Evolutionary conservation across 2,888 invertebrate genomes (phyloP), one percentile per base, ranked within the genome.

Genomic region (Cartodere bifasciata): DNA sequence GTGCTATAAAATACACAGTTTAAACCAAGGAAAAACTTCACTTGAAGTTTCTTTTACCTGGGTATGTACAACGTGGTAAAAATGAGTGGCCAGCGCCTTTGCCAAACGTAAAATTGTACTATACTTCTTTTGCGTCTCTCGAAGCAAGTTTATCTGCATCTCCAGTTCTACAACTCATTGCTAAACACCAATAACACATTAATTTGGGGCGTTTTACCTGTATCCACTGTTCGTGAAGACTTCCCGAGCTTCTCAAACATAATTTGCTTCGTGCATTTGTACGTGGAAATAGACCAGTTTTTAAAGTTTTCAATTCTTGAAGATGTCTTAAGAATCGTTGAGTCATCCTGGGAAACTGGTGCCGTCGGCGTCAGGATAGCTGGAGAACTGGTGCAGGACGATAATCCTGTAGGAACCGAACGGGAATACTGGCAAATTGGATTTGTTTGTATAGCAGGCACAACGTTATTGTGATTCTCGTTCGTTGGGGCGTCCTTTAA

Each of bases 211-310:
- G 11, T 9, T 7, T 51, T 45, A 81, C 82, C 82, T 44, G 86
- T 79, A 56, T 90, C 88, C 28, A 88, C 82, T 23, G 88, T 90
- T 36, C 88, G 70, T 5, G 87, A 85, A 24, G 84, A 82, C 65
- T 92, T 97, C 11, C 97, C 97, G 32, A 98, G 68, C 56, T 90
- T 91, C 58, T 98, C 97, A 45, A 91, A 84, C 62, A 98, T 79
- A 36, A 94, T 72, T 59, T 98, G 97, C 50, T 88, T 85, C 4
- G 97, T 97, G 58, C 95, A 97, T 62, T 95, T 97, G 60, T 92
- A 97, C 0, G 95, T 95, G 37, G 92, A 92, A 53, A 97, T 86
- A 40, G 94, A 88, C 97, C 97, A 98, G 56, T 85, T 90, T 56
- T 85, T 88, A 39, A 97, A 67, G 34, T 83, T 78, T 58, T 95